phyloP scores from a whole-genome alignment of 1,140 invertebrate genomes.

The Plectrocnemia conspersa region DNA sequence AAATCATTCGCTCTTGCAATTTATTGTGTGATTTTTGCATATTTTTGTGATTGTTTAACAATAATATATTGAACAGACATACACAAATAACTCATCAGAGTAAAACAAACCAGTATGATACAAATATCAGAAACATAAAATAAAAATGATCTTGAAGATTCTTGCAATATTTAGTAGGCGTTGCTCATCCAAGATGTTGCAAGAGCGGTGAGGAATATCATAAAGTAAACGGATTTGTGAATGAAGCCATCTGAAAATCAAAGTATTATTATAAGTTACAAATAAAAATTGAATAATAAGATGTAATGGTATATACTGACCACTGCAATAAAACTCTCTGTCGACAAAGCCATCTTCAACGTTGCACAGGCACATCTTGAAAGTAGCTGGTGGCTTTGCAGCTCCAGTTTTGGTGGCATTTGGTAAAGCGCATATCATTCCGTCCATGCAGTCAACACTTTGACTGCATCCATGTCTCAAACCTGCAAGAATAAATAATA shows the following conservation, averaged over 20 bases:
- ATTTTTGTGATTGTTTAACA: too few species aligned
- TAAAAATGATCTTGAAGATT: too few species aligned
- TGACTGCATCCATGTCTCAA: conserved; percentile 52
- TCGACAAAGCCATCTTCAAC: conserved; percentile 52
- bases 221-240: conserved; percentile 19
- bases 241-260: conserved; percentile 28
- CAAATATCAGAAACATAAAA: too few species aligned
- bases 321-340: conserved; percentile 51
- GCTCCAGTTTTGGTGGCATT: conserved; percentile 49
- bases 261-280: neutral
- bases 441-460: conserved; percentile 53
- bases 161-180: neutral
- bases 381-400: conserved; percentile 38
- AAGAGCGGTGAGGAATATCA: conserved; percentile 17
- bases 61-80: too few species aligned
- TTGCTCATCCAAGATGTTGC: conserved; percentile 19
- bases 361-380: conserved; percentile 51
- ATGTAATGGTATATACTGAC: conserved; percentile 37
- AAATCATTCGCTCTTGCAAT: too few species aligned
- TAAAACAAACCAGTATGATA: too few species aligned
- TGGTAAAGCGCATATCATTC: conserved; percentile 49
- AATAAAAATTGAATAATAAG: neutral
- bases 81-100: too few species aligned
- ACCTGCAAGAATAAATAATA: conserved; percentile 38
- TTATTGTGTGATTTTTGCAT: too few species aligned